These are phyloP conservation scores for Pararge aegeria DNA, from an alignment of 1,140 invertebrate species.

Conservation along the genomic window DNA sequence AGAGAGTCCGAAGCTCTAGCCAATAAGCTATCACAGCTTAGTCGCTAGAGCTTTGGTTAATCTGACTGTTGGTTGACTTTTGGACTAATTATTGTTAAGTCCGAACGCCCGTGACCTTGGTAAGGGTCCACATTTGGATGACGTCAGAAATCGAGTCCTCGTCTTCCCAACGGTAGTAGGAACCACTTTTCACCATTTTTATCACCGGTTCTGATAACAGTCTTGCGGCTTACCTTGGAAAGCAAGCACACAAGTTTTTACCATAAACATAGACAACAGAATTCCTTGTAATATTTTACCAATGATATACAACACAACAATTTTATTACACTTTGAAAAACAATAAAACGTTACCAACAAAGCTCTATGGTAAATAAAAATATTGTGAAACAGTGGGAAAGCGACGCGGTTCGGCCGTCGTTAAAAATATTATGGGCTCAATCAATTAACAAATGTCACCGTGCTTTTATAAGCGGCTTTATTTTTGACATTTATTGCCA, in stretches of 20 bases:
- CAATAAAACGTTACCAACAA: slow-evolving; percentile 9
- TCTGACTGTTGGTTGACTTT: too few species aligned
- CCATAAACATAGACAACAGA: background rate
- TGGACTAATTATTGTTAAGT: too few species aligned
- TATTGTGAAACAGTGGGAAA: slow-evolving; percentile 16
- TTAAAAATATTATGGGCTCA: slow-evolving; percentile 7
- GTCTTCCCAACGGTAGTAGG: too few species aligned
- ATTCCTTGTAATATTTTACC: slow-evolving; percentile 1
- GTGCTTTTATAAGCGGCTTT: slow-evolving; percentile 13
- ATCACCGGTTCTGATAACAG: too few species aligned
- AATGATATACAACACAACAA: slow-evolving; percentile 1
- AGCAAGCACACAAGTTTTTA: background rate
- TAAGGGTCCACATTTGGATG: too few species aligned
- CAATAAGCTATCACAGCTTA: too few species aligned
- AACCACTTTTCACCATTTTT: too few species aligned
- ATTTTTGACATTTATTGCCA: slow-evolving; percentile 8
- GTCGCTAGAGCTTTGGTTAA: too few species aligned
- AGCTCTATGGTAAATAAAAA: slow-evolving; percentile 10
- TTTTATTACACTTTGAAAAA: slow-evolving; percentile 10
- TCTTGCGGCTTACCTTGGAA: too few species aligned
- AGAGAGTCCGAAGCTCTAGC: too few species aligned
- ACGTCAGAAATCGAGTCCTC: too few species aligned
- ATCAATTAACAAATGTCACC: slow-evolving; percentile 13
- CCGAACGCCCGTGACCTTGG: too few species aligned
- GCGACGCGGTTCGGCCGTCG: background rate